Conservation (phyloP, 1,140 invertebrate genomes). For the Pachypsylla venusta region DNA sequence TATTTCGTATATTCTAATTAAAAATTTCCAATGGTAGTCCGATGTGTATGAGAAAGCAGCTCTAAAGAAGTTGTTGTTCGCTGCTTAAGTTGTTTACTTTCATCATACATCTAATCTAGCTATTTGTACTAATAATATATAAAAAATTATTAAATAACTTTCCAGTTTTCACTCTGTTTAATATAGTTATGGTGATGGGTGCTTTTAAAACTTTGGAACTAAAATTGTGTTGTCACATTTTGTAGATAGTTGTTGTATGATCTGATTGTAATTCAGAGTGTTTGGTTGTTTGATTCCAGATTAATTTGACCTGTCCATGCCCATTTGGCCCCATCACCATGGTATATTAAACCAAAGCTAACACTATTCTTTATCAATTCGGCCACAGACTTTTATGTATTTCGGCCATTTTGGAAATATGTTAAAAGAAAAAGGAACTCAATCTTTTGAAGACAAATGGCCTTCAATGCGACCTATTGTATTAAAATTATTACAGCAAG, state of each 20-base stretch:
- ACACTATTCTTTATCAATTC: no score
- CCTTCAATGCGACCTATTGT: constrained; percentile 85
- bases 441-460: constrained; percentile 90
- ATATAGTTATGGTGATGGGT: constrained; percentile 6
- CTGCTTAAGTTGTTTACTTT: no score
- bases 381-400: neutral
- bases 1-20: no score
- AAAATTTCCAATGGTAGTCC: no score
- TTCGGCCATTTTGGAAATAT: constrained; percentile 11
- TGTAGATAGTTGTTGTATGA: neutral
- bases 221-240: neutral
- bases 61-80: no score
- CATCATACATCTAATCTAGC: no score
- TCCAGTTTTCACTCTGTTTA: no score
- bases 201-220: no score
- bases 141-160: no score
- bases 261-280: constrained; percentile 7
- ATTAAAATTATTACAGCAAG: constrained; percentile 79
- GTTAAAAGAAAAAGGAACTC: constrained; percentile 44
- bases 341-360: neutral
- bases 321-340: constrained; percentile 5
- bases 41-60: no score
- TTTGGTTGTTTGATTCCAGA: constrained; percentile 8
- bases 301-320: neutral
- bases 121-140: no score